Evolutionary conservation across 1,140 invertebrate genomes (phyloP), one percentile per base, ranked within the genome.

Genomic region (Zaprionus camerounensis): DNA sequence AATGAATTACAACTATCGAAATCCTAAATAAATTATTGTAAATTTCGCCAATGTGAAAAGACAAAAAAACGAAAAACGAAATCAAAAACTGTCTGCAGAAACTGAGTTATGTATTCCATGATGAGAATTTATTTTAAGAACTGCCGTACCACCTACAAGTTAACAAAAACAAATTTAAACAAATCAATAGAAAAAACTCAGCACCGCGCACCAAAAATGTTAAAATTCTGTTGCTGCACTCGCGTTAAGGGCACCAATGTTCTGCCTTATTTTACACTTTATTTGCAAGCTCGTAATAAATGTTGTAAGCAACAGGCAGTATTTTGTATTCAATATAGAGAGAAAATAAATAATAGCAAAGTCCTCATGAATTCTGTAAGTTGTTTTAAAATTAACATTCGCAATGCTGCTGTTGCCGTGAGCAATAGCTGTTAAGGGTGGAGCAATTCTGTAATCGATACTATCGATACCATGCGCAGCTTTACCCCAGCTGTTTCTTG

Each of bases 1-100:
- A 41, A 44, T 72, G 49, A 76, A 71, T 28, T 26, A 58, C 58
- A 44, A 68, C 41, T 80, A 76, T 81, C 84, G 84, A 87, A 79
- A 87, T 88, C 84, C 71, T 72, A 79, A 88, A 87, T 87, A 87
- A 88, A 90, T 88, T 87, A 87, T 87, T 88, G 81, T 90, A 65
- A 71, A 87, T 74, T 73, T 82, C 70, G 67, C 75, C 55, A 65
- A 72, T 71, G 68, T 67, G 63, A 75, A 81, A 63, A 46, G 38
- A n/a, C n/a, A n/a, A n/a, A n/a, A n/a, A n/a, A n/a, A n/a, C n/a
- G n/a, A 58, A 70, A 58, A 70, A 65, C 20, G 11, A 59, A 59
- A 55, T 31, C 55, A 17, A 44, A 41, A 24, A 46, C n/a, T 17
- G 41, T 46, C n/a, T 46, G 41, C 41, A 46, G 41, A 34, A 72